Evolutionary conservation across 2,797 vertebrate species (phyloP).

Genomic region (Thripadectes ignobilis): DNA sequence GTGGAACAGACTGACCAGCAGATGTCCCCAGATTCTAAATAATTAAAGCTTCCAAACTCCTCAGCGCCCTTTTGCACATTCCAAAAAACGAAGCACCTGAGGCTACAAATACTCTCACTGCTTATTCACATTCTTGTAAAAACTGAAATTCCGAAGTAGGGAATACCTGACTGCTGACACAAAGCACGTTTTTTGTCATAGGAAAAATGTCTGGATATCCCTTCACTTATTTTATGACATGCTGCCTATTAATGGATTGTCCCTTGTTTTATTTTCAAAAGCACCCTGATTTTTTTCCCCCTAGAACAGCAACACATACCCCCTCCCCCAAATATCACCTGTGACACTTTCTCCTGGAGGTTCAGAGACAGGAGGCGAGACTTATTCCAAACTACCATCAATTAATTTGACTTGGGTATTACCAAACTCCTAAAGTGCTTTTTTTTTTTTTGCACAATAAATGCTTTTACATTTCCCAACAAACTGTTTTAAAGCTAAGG

Average conservation of each 20-base stretch:
- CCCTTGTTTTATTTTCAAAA: not conserved
- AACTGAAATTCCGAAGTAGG: not conserved
- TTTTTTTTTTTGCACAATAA: not conserved
- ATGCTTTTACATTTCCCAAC: not conserved
- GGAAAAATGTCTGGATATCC: not conserved
- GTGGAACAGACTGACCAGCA: not conserved
- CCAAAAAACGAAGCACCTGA: not conserved
- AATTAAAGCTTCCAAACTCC: not conserved
- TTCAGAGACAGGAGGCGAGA: not conserved
- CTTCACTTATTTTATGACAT: not conserved
- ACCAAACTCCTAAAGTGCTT: not conserved
- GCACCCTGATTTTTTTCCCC: fast-evolving
- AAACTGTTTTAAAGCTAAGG: not conserved
- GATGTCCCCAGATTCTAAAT: slow-evolving; percentile 35
- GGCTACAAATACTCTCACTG: not conserved
- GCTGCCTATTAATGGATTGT: not conserved
- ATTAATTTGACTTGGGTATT: not conserved
- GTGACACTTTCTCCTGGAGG: not conserved
- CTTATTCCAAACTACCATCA: not conserved
- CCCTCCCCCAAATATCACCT: not conserved
- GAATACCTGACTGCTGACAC: not conserved
- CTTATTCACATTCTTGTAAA: not conserved
- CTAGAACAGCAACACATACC: not conserved
- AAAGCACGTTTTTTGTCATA: not conserved
- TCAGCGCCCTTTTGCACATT: fast-evolving